Percentiles rank a stretch among this genome's conserved stretches.
Evolutionary conservation across 2,113 vertebrate species (phyloP).

Genomic region (Taurulus bubalis): DNA sequence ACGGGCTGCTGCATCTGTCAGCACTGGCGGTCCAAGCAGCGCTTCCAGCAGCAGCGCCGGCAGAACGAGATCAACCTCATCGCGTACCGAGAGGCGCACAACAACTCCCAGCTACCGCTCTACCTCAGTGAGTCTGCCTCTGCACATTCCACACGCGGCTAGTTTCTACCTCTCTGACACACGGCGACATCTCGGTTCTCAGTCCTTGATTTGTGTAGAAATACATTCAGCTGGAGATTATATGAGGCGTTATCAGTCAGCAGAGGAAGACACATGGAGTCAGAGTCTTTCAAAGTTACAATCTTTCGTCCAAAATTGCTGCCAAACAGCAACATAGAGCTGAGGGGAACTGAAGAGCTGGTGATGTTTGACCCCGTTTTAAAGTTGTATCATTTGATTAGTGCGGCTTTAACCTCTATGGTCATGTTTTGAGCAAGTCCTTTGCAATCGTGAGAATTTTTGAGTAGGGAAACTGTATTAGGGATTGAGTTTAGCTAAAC

Average conservation of each 20-base stretch:
- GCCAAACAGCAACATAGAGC: too few relatives aligned
- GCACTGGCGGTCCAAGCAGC: conserved; percentile 93
- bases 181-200: background rate
- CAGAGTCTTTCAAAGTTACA: background rate
- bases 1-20: conserved; percentile 95
- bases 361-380: background rate
- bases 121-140: conserved; percentile 88
- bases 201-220: background rate
- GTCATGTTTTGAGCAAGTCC: too few relatives aligned
- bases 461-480: background rate
- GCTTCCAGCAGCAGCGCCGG: conserved; percentile 93
- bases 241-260: background rate
- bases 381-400: background rate
- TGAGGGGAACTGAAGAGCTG: too few relatives aligned
- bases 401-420: background rate
- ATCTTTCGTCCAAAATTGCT: too few relatives aligned
- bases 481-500: too few relatives aligned
- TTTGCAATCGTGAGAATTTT: background rate
- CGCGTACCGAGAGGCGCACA: conserved; percentile 94
- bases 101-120: conserved; percentile 91
- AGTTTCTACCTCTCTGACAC: background rate
- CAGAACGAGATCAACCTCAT: conserved; percentile 98
- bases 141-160: background rate
- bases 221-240: background rate
- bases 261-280: background rate